These are phyloP conservation scores for Lithophane ornitopus DNA, from an alignment of 2,888 invertebrate species.

Conservation along the genomic window DNA sequence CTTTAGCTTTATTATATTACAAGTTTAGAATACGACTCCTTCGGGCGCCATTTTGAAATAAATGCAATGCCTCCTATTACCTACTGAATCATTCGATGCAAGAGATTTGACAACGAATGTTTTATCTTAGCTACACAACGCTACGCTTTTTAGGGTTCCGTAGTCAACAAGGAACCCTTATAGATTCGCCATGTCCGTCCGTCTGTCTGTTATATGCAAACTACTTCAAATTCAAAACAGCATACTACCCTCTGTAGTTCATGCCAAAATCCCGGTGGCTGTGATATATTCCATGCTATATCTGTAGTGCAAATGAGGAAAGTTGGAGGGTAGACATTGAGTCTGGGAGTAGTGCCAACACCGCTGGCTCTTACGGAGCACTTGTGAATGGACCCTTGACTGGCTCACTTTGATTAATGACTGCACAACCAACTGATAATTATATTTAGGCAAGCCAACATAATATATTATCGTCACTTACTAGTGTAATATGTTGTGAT, in stretches of 20 bases:
- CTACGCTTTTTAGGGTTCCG: neutral
- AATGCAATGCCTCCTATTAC: neutral
- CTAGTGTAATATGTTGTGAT: slow-evolving; percentile 15
- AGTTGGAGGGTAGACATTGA: slow-evolving; percentile 67
- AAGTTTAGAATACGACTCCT: too few relatives aligned
- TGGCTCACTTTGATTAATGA: slow-evolving; percentile 63
- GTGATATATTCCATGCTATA: slow-evolving; percentile 65
- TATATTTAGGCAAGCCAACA: slow-evolving; percentile 56
- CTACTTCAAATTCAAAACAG: slow-evolving; percentile 28
- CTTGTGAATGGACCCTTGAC: slow-evolving; percentile 59
- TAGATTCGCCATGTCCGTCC: too few relatives aligned
- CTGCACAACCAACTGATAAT: slow-evolving; percentile 56
- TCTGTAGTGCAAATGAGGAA: slow-evolving; percentile 68
- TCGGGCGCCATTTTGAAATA: neutral
- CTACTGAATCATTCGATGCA: neutral
- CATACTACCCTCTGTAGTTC: slow-evolving; percentile 8
- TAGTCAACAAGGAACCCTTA: too few relatives aligned
- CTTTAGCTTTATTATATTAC: too few relatives aligned
- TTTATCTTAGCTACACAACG: too few relatives aligned
- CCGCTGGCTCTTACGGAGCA: slow-evolving; percentile 43
- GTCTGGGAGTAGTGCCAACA: slow-evolving; percentile 78
- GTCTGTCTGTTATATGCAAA: slow-evolving; percentile 11
- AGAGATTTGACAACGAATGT: neutral
- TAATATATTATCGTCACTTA: slow-evolving; percentile 42
- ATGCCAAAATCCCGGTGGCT: slow-evolving; percentile 46